phyloP scores from a whole-genome alignment of 2,888 invertebrate genomes.

The Amphipoea lucens region DNA sequence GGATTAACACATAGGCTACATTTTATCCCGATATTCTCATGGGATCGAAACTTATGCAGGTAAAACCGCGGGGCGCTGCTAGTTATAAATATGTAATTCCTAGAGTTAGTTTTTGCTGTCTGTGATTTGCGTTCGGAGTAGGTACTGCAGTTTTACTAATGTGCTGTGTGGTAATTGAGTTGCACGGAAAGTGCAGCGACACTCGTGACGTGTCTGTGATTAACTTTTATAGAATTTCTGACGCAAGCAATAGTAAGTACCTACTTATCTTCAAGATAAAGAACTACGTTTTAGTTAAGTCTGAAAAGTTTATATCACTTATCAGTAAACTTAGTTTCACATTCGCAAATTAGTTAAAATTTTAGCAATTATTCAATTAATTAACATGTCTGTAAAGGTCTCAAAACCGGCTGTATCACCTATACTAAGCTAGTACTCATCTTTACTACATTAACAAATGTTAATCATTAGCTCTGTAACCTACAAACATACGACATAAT shows the following conservation, averaged over 20 bases:
- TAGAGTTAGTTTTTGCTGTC: conserved; percentile 34
- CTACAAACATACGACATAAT: neutral
- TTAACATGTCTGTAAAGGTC: conserved; percentile 9
- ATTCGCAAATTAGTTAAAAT: neutral
- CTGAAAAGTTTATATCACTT: neutral
- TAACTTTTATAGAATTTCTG: neutral
- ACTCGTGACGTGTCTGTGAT: conserved; percentile 7
- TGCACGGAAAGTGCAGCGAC: neutral
- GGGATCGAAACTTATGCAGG: no score
- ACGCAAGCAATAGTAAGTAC: neutral
- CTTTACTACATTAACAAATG: neutral
- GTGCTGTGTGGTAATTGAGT: conserved; percentile 24
- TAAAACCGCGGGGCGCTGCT: no score
- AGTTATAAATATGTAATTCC: conserved; percentile 20
- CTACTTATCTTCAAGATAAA: neutral
- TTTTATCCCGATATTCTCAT: no score
- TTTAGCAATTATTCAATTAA: neutral
- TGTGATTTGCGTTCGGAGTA: conserved; percentile 21
- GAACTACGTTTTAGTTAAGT: neutral
- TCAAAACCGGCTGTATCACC: neutral
- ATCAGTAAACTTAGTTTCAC: neutral
- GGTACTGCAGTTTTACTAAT: conserved; percentile 3
- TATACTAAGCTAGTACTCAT: neutral
- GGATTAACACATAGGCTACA: no score
- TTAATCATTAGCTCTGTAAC: neutral